These are phyloP conservation scores for Ameiurus melas DNA, from an alignment of 2,113 vertebrate species.

Conservation along the genomic window DNA sequence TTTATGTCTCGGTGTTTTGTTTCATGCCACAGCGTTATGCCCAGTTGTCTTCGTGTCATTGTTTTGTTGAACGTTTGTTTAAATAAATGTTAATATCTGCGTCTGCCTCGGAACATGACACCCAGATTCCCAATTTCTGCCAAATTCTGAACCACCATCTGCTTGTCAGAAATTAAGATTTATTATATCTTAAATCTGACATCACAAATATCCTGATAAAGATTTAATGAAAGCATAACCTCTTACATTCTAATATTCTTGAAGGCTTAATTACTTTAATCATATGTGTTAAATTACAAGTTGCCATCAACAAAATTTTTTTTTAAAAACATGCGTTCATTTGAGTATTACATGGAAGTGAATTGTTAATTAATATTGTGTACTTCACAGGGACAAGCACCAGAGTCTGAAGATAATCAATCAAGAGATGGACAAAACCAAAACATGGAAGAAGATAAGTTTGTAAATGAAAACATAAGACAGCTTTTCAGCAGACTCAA, in stretches of 20 bases:
- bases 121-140: neutral
- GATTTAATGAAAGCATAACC: neutral
- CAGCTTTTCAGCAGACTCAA: slow-evolving; percentile 11
- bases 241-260: neutral
- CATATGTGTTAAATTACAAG: neutral
- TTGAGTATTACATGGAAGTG: neutral
- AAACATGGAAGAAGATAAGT: neutral
- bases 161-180: neutral
- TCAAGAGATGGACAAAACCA: neutral
- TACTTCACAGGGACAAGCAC: neutral
- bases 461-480: neutral
- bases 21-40: too few relatives aligned
- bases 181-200: neutral
- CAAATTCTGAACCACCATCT: neutral
- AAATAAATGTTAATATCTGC: too few relatives aligned
- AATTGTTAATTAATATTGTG: neutral
- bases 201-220: neutral
- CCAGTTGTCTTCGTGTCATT: too few relatives aligned
- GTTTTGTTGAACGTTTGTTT: too few relatives aligned
- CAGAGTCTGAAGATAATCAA: neutral
- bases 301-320: neutral
- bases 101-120: too few relatives aligned
- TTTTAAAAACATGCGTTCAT: neutral
- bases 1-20: too few relatives aligned
- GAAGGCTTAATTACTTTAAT: neutral